These are phyloP conservation scores for Pteronotus mesoamericanus DNA, from an alignment of 2,797 vertebrate genomes.

Conservation along the genomic window DNA sequence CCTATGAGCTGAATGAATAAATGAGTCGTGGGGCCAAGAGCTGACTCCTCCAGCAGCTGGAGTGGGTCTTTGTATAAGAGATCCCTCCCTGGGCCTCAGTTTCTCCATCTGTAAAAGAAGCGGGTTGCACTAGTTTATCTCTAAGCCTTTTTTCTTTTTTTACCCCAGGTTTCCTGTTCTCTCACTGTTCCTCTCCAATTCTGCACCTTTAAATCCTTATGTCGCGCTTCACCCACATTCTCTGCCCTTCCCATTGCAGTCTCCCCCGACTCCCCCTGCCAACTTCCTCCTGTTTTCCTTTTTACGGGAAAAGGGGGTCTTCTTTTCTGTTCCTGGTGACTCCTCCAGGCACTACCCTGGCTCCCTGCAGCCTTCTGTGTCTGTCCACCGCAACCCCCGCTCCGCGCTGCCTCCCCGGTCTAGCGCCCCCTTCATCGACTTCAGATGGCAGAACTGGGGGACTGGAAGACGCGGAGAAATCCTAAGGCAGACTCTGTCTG, in stretches of 20 bases:
- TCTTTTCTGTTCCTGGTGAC: neutral
- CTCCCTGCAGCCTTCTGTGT: neutral
- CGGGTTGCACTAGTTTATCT: neutral
- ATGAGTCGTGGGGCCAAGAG: neutral
- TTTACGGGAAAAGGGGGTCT: neutral
- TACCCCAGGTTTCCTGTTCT: neutral
- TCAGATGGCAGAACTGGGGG: neutral
- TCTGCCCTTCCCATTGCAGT: neutral
- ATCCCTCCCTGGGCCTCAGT: neutral
- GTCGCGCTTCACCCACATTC: neutral
- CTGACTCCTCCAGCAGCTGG: neutral
- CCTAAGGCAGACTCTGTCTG: neutral
- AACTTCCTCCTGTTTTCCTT: neutral
- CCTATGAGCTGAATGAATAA: neutral
- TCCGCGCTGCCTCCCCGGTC: neutral
- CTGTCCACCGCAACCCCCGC: neutral
- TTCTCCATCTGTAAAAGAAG: constrained; percentile 24
- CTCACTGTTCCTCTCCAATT: neutral
- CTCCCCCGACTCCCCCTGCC: neutral
- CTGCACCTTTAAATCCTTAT: neutral
- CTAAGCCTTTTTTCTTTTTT: neutral
- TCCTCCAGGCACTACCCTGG: neutral
- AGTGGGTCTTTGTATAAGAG: neutral
- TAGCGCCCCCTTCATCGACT: neutral
- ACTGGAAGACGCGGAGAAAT: neutral